These are phyloP conservation scores for Pogonomyrmex californicus DNA, from an alignment of 1,140 invertebrate species.

Conservation along the genomic window DNA sequence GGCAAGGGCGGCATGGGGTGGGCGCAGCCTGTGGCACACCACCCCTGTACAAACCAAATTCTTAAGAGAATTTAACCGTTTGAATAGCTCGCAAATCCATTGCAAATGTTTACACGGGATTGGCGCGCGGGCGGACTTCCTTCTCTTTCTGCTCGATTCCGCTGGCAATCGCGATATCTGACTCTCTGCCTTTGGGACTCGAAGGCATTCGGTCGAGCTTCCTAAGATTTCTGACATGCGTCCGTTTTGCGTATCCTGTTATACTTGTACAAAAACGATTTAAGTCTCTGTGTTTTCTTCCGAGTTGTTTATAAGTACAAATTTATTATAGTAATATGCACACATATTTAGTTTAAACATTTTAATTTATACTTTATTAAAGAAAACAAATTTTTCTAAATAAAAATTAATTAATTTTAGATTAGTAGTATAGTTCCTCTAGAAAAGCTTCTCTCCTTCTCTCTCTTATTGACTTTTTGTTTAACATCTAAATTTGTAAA, in stretches of 20 bases:
- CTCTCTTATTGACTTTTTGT: neutral
- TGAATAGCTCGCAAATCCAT: slow-evolving; percentile 87
- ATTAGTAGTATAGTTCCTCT: neutral
- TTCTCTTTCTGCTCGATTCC: slow-evolving; percentile 55
- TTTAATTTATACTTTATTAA: slow-evolving; percentile 1
- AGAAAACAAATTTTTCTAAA: neutral
- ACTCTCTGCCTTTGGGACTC: slow-evolving; percentile 58
- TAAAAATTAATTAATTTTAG: neutral
- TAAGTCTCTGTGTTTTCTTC: neutral
- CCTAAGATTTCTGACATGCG: slow-evolving; percentile 54
- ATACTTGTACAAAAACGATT: neutral
- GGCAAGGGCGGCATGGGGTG: slow-evolving; percentile 63
- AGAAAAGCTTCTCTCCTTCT: neutral
- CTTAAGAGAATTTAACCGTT: slow-evolving; percentile 88
- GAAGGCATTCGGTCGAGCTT: slow-evolving; percentile 41
- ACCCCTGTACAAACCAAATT: slow-evolving; percentile 86
- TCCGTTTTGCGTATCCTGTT: neutral
- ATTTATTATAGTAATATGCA: neutral
- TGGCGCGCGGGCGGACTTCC: slow-evolving; percentile 76
- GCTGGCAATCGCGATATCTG: slow-evolving; percentile 58
- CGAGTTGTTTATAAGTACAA: neutral
- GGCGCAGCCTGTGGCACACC: slow-evolving; percentile 78
- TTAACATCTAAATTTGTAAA: neutral
- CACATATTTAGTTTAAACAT: neutral
- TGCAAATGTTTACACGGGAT: slow-evolving; percentile 87